Evolutionary conservation across 2,797 vertebrate species (phyloP).

Genomic region (Steatocranus sp.): DNA sequence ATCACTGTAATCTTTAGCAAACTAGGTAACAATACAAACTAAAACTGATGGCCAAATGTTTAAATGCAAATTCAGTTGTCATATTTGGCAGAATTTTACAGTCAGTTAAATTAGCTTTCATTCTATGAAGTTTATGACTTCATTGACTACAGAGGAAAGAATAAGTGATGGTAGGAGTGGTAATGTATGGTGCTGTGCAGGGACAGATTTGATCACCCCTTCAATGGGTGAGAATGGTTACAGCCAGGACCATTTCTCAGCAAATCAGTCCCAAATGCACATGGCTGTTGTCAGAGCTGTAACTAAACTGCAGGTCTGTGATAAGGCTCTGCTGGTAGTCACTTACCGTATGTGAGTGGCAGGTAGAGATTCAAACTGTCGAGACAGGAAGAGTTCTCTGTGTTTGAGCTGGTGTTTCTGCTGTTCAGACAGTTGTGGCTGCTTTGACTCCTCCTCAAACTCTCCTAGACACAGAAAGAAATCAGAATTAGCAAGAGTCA

Average conservation of each 20-base stretch:
- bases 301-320: not conserved
- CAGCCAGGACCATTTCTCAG: not conserved
- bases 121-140: not conserved
- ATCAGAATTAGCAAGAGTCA: not conserved
- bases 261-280: not conserved
- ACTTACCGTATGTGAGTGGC: constrained; percentile 91
- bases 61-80: not conserved
- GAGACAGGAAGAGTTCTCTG: constrained; percentile 91
- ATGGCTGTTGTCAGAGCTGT: not conserved
- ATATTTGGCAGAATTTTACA: not conserved
- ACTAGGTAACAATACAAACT: not conserved
- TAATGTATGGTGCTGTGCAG: not conserved
- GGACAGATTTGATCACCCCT: not conserved
- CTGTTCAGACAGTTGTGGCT: constrained; percentile 85
- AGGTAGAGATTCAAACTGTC: constrained; percentile 91
- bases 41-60: not conserved
- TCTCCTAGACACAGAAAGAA: constrained; percentile 74
- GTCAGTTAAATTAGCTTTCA: not conserved
- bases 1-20: not conserved
- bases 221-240: not conserved
- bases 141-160: not conserved
- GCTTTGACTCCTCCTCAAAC: constrained; percentile 94
- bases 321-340: not conserved
- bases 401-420: constrained; percentile 95
- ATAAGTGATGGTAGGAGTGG: not conserved